Base-by-base conservation (phyloP, 2,888 invertebrate species). In the Serripes groenlandicus region DNA sequence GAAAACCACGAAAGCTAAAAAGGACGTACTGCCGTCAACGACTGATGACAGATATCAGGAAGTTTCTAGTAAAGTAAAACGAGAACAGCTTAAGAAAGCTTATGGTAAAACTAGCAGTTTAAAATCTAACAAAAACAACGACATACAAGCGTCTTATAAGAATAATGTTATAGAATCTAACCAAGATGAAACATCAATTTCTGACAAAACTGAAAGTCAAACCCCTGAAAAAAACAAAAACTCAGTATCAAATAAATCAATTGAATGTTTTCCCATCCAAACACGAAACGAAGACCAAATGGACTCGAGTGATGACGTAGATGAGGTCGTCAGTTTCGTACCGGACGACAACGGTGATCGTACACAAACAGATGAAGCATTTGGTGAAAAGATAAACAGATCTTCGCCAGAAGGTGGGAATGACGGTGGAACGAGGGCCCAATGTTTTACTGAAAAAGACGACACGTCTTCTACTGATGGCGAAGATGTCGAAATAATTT, bases 401-500 rank as follows among this genome's bases (percentile, higher is more conserved):
- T 34, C 62, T 34, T 34, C 62, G 1, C 62, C n/a, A n/a, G 32
- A 30, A n/a, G n/a, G 34, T 34, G 62, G 34, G 5, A 62, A 62
- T 34, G 34, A n/a, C 3, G 34, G 18, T 34, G n/a, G 21, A 21
- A 30, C n/a, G 11, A 18, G 18, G 5, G 34, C 11, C 4, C 0
- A n/a, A 3, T 34, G 11, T 26, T 26, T 9, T 35, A 15, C 26
- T 5, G 9, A 9, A 5, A 11, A 2, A 28, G 21, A n/a, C 7
- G 66, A 66, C 26, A 28, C n/a, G 23, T 81, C 78, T 23, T 83
- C 83, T 1, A 70, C 83, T 3, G 83, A 81, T 49, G 86, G 81
- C 21, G 83, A 83, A 11, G 81, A 83, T 26, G 83, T 86, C 32
- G 83, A 83, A 60, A 86, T 86, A 74, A 78, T 86, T 18, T 86